Evolutionary conservation across 2,113 vertebrate species (phyloP), one percentile per base, ranked within the genome.

Genomic region (Todiramphus chloris): DNA sequence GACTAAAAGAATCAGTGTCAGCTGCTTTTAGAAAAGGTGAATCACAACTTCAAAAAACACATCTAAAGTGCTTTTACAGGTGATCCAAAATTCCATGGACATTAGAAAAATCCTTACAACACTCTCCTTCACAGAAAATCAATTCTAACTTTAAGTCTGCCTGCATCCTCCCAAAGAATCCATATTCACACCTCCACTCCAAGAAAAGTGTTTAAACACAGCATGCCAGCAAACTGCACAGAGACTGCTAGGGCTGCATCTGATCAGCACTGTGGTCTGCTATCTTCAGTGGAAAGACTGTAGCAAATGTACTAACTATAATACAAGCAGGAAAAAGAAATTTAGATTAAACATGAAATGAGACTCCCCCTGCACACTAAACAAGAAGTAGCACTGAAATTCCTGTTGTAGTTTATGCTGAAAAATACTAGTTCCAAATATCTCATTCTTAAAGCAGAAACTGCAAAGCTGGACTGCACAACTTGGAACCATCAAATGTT

Each of bases 1-100:
- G 77, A 83, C 67, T 80, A 93, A 95, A 90, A 90, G 51, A 90
- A 90, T 93, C 58, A 31, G 3, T 59, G 68, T 80, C 83, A 93
- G 64, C 59, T 93, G 63, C 85, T 94, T 90, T 86, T 59, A 77
- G 63, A 73, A 82, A 84, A 85, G 9, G 28, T 85, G 84, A 96
- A 88, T 85, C 78, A 81, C 28, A 90, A 66, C 81, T 91, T 93
- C 82, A 93, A 69, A 89, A 85, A 75, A 13, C 58, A 91, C 56
- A 84, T 69, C 12, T 37, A 43, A 83, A 85, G 48, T 76, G 37
- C 66, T 79, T 87, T 82, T 41, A n/a, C 16, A 68, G 74, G 79
- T 53, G n/a, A 93, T 48, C 95, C 70, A 44, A 79, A 84, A 17
- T 50, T 85, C 62, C 50, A 33, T 6, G 75, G 46, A 73, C 58